These are phyloP conservation scores for Ostrea denselamellosa DNA, from an alignment of 1,140 invertebrate species.

Conservation along the genomic window DNA sequence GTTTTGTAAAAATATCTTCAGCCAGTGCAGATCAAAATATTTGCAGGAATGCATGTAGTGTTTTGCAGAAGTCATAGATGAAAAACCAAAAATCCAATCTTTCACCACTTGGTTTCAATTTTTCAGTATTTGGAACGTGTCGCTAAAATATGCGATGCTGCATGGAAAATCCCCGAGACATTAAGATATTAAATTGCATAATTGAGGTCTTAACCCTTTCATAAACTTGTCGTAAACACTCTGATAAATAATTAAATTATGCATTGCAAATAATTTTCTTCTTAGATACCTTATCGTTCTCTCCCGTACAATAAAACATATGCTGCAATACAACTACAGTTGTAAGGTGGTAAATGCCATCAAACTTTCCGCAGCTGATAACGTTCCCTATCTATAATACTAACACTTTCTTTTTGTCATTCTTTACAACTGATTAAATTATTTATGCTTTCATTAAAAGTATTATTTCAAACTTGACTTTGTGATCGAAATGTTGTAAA, in stretches of 20 bases:
- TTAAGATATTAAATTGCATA: slow-evolving; percentile 35
- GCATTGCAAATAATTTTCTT: slow-evolving; percentile 33
- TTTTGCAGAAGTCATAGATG: not conserved
- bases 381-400: not conserved
- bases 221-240: not conserved
- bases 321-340: not conserved
- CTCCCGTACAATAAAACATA: slow-evolving; percentile 14
- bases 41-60: not conserved
- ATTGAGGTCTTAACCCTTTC: not conserved
- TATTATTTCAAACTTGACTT: no score
- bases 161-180: not conserved
- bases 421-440: no score
- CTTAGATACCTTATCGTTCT: slow-evolving; percentile 11
- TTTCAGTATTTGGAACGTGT: no score
- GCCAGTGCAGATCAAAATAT: not conserved
- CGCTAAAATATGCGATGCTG: not conserved
- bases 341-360: not conserved
- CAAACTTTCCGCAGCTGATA: slow-evolving; percentile 28
- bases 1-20: not conserved
- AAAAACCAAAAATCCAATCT: not conserved
- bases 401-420: not conserved
- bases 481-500: no score
- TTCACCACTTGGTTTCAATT: no score
- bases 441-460: no score
- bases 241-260: slow-evolving; percentile 29